Conservation (phyloP, 2,113 vertebrate species). For the Gorsachius goisagi region DNA sequence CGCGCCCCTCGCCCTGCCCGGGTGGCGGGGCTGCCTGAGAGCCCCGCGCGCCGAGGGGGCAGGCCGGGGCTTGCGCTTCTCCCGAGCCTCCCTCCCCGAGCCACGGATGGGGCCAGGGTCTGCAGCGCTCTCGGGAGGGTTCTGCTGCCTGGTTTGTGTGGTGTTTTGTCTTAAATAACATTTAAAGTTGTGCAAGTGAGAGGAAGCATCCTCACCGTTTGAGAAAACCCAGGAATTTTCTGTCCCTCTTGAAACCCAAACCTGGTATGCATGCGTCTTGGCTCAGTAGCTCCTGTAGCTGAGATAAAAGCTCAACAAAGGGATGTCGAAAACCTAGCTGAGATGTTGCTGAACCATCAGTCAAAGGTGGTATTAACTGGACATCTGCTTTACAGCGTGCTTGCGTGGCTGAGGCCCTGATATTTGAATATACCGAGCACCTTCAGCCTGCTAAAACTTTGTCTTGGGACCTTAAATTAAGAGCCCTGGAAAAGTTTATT, state of each 20-base stretch:
- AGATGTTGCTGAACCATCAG: background rate
- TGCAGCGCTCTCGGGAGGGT: too few relatives aligned
- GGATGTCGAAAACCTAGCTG: background rate
- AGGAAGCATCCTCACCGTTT: background rate
- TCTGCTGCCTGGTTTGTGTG: too few relatives aligned
- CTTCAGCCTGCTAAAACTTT: background rate
- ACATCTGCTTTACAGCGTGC: background rate
- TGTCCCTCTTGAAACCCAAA: background rate
- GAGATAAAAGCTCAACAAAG: background rate
- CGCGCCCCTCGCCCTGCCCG: background rate
- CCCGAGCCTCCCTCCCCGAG: too few relatives aligned
- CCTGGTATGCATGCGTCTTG: background rate
- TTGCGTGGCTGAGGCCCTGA: background rate
- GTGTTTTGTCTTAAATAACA: background rate
- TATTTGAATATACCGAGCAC: background rate
- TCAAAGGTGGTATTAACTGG: background rate
- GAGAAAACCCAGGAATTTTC: background rate
- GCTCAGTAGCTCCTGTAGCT: background rate
- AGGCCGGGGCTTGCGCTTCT: too few relatives aligned
- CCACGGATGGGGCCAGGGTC: too few relatives aligned
- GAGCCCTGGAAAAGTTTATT: background rate
- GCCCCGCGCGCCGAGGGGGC: background rate
- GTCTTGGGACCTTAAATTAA: background rate
- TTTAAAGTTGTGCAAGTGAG: background rate
- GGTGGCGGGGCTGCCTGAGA: background rate